phyloP scores from a whole-genome alignment of 2,113 vertebrate genomes.

The Urocolius indicus region DNA sequence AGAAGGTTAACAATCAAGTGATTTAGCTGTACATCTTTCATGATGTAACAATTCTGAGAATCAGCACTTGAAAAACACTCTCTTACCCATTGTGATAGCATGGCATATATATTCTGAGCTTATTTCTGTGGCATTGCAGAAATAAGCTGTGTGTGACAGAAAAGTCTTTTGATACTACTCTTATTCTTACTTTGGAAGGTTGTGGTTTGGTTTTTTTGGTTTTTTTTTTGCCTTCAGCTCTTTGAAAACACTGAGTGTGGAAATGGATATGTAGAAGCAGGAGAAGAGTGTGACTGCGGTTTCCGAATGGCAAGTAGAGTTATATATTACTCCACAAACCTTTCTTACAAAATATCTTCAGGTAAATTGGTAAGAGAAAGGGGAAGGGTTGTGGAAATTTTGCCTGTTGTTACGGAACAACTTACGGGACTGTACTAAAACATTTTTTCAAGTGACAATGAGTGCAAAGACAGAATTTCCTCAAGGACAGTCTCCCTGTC shows the following conservation, averaged over 20 bases:
- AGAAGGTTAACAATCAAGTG: background rate
- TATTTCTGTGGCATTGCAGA: background rate
- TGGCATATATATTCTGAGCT: rapidly evolving
- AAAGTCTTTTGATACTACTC: background rate
- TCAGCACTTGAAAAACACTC: background rate
- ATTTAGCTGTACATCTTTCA: background rate
- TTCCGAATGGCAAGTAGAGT: constrained; percentile 84
- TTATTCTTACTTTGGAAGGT: background rate
- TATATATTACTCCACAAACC: background rate
- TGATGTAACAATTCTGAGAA: background rate
- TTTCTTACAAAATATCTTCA: background rate
- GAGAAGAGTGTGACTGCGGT: constrained; percentile 97
- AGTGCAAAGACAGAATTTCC: background rate
- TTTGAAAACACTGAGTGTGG: constrained; percentile 93
- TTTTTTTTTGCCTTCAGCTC: constrained; percentile 79
- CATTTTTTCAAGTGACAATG: background rate
- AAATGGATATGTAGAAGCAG: constrained; percentile 95
- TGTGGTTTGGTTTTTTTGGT: too few relatives aligned
- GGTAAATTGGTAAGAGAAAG: background rate
- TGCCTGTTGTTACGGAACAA: background rate
- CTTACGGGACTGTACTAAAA: background rate
- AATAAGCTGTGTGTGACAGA: background rate
- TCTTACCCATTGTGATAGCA: background rate
- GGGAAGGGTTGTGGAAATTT: background rate
- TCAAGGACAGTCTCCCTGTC: background rate